Evolutionary conservation across 2,888 invertebrate genomes (phyloP).

Genomic region (Subacronicta megacephala): DNA sequence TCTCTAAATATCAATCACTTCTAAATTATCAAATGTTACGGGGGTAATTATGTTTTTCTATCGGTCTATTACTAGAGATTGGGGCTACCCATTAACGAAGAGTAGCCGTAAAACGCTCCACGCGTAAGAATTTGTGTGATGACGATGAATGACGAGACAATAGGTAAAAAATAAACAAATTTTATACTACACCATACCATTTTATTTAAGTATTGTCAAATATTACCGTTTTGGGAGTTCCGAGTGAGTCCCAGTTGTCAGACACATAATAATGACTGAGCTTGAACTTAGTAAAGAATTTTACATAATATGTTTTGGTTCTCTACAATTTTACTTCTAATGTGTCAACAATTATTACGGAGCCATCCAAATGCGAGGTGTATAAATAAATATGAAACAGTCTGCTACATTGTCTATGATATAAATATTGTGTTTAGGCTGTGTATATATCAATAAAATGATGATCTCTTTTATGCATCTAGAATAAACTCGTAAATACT

Average conservation of each 20-base stretch:
- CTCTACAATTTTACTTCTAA: conserved; percentile 29
- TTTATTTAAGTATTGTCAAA: conserved; percentile 87
- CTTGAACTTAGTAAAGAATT: conserved; percentile 12
- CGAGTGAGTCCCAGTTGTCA: conserved; percentile 19
- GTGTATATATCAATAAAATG: conserved; percentile 22
- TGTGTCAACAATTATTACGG: conserved; percentile 35
- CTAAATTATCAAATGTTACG: too few species aligned
- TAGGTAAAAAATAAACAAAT: conserved; percentile 39
- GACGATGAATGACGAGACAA: background rate
- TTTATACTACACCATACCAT: conserved; percentile 80
- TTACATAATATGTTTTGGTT: conserved; percentile 17
- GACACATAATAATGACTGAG: background rate
- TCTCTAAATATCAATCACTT: too few species aligned
- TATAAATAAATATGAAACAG: conserved; percentile 17
- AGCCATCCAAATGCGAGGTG: conserved; percentile 30
- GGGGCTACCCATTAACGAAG: too few species aligned
- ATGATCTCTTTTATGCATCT: conserved; percentile 47
- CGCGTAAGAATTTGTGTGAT: too few species aligned
- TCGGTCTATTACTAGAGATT: too few species aligned
- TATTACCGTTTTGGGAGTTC: conserved; percentile 62
- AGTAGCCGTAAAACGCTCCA: too few species aligned
- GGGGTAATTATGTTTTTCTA: too few species aligned
- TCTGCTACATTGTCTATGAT: conserved; percentile 32
- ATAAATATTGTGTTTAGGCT: conserved; percentile 17
- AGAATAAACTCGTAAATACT: conserved; percentile 73